Percentiles rank a stretch among this genome's conserved stretches.
Conservation (phyloP, 2,888 invertebrate species). For the Malachius bipustulatus region DNA sequence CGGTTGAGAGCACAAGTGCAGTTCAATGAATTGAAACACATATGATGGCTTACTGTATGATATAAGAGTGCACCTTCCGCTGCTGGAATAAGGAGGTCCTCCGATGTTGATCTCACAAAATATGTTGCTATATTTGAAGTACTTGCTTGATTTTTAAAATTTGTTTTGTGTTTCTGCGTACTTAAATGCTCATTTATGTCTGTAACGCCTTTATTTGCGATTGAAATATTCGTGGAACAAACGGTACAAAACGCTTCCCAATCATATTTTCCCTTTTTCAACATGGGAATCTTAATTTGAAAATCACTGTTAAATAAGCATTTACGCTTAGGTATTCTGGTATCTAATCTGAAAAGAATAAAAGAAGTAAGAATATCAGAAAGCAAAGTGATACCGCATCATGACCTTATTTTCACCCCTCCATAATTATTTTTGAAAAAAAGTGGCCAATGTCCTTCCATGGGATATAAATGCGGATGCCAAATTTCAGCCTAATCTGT, state of each 20-base stretch:
- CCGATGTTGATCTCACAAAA: constrained; percentile 12
- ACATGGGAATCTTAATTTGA: constrained; percentile 14
- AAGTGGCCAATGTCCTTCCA: no score
- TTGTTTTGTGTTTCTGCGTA: constrained; percentile 15
- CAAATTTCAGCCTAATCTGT: no score
- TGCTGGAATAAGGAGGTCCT: constrained; percentile 13
- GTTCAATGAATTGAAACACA: background rate
- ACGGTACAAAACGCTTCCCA: background rate
- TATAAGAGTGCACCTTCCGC: no score
- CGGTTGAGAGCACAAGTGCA: constrained; percentile 1
- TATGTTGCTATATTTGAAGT: constrained; percentile 12
- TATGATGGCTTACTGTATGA: constrained; percentile 5
- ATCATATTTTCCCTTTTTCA: constrained; percentile 16
- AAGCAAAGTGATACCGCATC: no score
- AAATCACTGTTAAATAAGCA: constrained; percentile 14
- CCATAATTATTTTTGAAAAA: no score
- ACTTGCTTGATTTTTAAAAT: constrained; percentile 13
- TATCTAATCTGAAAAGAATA: no score
- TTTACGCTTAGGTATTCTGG: constrained; percentile 13
- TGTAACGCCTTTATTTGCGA: constrained; percentile 13
- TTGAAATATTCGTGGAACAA: constrained; percentile 12
- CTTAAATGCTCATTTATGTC: constrained; percentile 13
- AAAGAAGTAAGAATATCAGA: no score
- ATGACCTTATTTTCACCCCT: no score
- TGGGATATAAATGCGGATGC: no score